Conservation (phyloP, 92 coral and sea anemone species). For the Palythoa heliodiscus region DNA sequence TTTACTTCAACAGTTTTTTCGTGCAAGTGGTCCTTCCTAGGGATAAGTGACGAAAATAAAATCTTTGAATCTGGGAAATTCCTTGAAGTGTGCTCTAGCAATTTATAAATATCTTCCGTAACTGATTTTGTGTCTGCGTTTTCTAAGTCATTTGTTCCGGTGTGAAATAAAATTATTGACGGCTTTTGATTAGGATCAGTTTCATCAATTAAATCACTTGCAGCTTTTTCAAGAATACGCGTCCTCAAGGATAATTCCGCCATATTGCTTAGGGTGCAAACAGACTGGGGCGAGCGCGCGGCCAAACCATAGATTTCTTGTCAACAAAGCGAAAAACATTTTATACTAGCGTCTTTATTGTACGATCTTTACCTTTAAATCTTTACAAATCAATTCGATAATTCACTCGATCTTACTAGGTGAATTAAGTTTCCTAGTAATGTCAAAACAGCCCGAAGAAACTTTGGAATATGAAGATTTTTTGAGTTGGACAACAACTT, state of each 20-base stretch:
- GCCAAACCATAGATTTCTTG: conserved; percentile 31
- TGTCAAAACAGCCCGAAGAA: conserved; percentile 38
- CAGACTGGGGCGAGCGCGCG: conserved; percentile 21
- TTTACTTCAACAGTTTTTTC: not conserved
- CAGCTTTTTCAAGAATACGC: not conserved
- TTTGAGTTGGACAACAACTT: conserved; percentile 31
- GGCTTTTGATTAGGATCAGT: conserved; percentile 3
- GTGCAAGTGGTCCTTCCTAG: not conserved
- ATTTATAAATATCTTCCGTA: not conserved
- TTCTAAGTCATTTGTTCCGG: conserved; percentile 16
- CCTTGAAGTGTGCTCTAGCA: not conserved
- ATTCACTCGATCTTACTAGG: conserved; percentile 9
- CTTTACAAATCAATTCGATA: conserved; percentile 24
- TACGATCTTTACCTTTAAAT: conserved; percentile 31
- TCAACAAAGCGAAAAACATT: conserved; percentile 38
- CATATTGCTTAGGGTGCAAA: conserved; percentile 24
- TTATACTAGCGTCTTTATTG: conserved; percentile 30
- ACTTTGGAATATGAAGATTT: conserved; percentile 42
- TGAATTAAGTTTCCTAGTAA: conserved; percentile 7
- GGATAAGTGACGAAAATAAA: not conserved
- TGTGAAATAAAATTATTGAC: not conserved
- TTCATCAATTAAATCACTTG: not conserved
- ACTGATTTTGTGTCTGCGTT: not conserved
- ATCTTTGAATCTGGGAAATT: not conserved
- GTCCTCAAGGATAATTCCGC: not conserved